Evolutionary conservation across 2,113 vertebrate genomes (phyloP).

Genomic region (Aptenodytes patagonicus): DNA sequence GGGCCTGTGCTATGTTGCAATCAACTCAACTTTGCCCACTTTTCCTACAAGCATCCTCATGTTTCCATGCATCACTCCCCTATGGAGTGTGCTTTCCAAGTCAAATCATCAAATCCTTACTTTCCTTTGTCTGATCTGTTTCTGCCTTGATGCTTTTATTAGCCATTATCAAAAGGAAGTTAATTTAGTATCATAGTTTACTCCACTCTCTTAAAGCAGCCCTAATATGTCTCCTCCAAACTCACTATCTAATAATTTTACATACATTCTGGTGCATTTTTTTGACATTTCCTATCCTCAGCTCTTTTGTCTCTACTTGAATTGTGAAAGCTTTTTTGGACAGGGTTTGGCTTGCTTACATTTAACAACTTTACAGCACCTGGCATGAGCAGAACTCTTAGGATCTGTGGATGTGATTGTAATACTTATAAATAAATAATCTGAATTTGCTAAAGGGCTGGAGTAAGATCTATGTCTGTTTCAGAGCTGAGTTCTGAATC

Average conservation of each 20-base stretch:
- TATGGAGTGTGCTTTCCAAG: not conserved
- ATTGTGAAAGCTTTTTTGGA: not conserved
- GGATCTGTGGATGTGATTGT: not conserved
- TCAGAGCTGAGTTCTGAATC: not conserved
- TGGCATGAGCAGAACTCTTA: not conserved
- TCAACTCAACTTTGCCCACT: not conserved
- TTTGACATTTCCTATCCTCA: not conserved
- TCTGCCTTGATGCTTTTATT: not conserved
- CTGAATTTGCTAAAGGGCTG: not conserved
- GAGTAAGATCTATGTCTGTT: not conserved
- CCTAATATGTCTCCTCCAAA: not conserved
- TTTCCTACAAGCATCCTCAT: not conserved
- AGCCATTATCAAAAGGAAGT: not conserved
- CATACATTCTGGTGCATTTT: not conserved
- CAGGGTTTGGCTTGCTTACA: not conserved
- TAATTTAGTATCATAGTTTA: not conserved
- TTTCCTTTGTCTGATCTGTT: not conserved
- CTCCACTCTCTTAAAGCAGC: not conserved
- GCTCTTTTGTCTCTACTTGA: not conserved
- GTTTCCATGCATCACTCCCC: not conserved
- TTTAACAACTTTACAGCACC: not conserved
- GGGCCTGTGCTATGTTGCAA: not conserved
- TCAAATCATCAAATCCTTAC: not conserved
- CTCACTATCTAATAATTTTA: not conserved
- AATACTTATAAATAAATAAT: not conserved